These are phyloP conservation scores for Drosophila meridionalis DNA, from an alignment of 2,888 invertebrate genomes.

Conservation along the genomic window DNA sequence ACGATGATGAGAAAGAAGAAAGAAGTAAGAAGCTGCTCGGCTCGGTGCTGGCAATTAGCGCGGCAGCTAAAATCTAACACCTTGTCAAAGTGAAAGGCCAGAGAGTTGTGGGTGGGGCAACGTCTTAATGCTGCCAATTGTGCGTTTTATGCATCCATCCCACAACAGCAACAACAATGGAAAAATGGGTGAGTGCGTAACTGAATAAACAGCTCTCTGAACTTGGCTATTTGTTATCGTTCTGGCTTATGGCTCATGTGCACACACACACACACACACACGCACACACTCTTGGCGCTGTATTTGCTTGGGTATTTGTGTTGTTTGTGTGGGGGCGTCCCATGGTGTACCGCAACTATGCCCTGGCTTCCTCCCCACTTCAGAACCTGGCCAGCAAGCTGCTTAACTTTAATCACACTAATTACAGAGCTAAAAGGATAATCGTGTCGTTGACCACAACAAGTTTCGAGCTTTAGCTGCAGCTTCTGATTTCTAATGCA, in stretches of 20 bases:
- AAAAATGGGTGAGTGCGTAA: conserved; percentile 44
- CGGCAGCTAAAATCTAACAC: conserved; percentile 65
- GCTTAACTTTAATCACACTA: conserved; percentile 75
- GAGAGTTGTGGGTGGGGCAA: conserved; percentile 48
- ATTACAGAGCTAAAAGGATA: conserved; percentile 82
- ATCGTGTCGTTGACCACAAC: conserved; percentile 76
- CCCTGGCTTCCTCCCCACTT: background rate
- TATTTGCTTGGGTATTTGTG: conserved; percentile 14
- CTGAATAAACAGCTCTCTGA: conserved; percentile 44
- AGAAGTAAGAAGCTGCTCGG: conserved; percentile 28
- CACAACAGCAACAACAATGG: background rate
- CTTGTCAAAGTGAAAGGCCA: conserved; percentile 73
- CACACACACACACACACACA: conserved; percentile 4
- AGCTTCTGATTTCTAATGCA: conserved; percentile 31
- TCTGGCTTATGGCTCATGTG: conserved; percentile 31
- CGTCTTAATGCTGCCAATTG: conserved; percentile 65
- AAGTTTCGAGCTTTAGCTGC: conserved; percentile 36
- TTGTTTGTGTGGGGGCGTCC: conserved; percentile 31
- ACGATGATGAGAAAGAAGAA: conserved; percentile 16
- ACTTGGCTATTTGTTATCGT: conserved; percentile 39
- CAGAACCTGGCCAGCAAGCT: conserved; percentile 23
- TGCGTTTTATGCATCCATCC: conserved; percentile 68
- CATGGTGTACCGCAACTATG: conserved; percentile 21
- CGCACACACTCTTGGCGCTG: background rate
- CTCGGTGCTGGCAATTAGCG: conserved; percentile 64